Base-by-base conservation (phyloP, 2,888 invertebrate genomes). In the Acrobasis consociella region DNA sequence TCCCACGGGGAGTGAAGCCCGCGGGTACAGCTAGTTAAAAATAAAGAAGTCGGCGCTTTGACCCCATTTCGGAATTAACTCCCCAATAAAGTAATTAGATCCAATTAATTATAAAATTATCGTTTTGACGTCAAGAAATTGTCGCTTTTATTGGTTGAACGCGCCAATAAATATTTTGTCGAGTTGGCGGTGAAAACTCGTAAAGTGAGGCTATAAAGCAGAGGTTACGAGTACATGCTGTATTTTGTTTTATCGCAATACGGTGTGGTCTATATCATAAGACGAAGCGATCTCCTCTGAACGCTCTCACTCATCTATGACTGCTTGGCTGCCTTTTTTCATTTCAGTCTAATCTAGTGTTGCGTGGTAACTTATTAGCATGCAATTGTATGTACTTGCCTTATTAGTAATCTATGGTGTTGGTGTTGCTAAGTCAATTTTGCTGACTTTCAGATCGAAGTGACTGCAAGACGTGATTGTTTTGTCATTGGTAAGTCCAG, bases 161-260 rank as follows among this genome's bases (percentile, higher is more conserved):
- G 22, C 39, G 62, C 65, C 72, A 75, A 80, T 80, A 80, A 76
- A 80, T 80, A 80, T 78, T 78, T 74, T 68, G 77, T 73, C 62
- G 72, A 70, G 72, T 75, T 64, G 60, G 62, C 58, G 62, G 63
- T 65, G 67, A 69, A 59, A 70, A 67, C 67, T 61, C 68, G 66
- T 74, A 72, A 78, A 75, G 66, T 64, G 64, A 55, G 64, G 72
- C 69, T 72, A 62, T 78, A 75, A 78, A 77, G 65, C 67, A 60
- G 64, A 69, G 68, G 65, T 68, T 71, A 70, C n/a, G n/a, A n/a
- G n/a, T n/a, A n/a, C 68, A 68, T 65, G 63, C 66, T 65, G 65
- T 67, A 69, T 72, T 75, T 74, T 72, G 67, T 74, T 77, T 76
- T 77, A 77, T 72, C 67, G 66, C 67, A 65, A 0, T 62, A 2